Evolutionary conservation across 2,113 vertebrate species (phyloP).

Genomic region (Miniopterus natalensis): DNA sequence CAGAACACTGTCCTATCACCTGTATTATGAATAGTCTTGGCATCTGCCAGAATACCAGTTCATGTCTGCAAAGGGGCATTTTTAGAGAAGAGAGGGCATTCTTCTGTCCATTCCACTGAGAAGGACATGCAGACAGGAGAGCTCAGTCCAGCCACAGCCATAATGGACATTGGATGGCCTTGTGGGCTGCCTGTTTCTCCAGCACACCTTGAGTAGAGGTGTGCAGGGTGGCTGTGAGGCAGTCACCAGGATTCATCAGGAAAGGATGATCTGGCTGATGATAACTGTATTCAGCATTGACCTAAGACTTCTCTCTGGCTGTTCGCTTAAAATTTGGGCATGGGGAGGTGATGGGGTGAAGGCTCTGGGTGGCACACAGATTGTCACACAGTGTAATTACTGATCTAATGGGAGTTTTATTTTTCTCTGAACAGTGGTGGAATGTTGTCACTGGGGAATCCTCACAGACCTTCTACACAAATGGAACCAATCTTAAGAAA

Average conservation of each 20-base stretch:
- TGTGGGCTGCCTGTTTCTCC: background rate
- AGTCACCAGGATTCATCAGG: background rate
- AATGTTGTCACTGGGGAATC: slow-evolving; percentile 92
- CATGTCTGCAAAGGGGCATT: background rate
- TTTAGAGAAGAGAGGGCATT: background rate
- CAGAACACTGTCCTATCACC: background rate
- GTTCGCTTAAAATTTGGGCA: background rate
- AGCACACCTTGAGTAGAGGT: no score
- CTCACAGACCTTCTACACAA: slow-evolving; percentile 96
- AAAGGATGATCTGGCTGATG: background rate
- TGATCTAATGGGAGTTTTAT: slow-evolving; percentile 53
- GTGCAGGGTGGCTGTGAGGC: background rate
- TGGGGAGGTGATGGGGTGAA: background rate
- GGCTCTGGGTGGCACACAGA: background rate
- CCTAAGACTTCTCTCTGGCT: background rate
- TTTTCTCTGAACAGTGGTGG: slow-evolving; percentile 94
- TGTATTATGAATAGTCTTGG: background rate
- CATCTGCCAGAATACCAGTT: background rate
- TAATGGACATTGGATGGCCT: background rate
- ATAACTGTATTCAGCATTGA: background rate
- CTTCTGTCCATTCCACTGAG: background rate
- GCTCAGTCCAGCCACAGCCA: background rate
- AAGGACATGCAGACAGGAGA: background rate
- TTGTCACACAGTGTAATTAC: background rate
- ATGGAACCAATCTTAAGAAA: slow-evolving; percentile 94